Base-by-base conservation (phyloP, 1,140 invertebrate species). In the Ruditapes philippinarum region DNA sequence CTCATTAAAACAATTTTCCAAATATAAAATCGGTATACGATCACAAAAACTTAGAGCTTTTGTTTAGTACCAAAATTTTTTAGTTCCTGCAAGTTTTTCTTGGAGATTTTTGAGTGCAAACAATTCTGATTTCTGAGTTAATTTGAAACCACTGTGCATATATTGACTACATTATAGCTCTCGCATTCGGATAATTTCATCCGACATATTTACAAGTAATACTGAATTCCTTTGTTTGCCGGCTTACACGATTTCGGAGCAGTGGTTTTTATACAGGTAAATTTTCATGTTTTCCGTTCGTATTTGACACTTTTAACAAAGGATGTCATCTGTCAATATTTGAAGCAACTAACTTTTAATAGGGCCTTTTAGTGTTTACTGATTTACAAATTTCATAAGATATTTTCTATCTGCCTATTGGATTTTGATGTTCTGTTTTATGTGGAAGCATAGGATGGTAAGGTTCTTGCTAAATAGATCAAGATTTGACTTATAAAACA, bases 141-240 rank as follows among this genome's bases (percentile, higher is more conserved):
- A 78, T 78, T 78, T 49, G 45, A 51, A 78, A 28, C 45, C 74
- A 36, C 74, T 51, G 74, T 78, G 74, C 74, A 78, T 78, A 78
- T 74, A 78, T 78, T 78, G 74, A 51, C 74, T 78, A 78, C 74
- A 78, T 78, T 51, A 78, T 78, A 28, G 33, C 45, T 78, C 74
- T 54, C 74, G 45, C 28, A 78, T 78, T 78, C 33, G 31, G 74
- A 78, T 78, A 78, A 78, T 54, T 78, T 78, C 74, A 78, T 78
- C 45, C 74, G 74, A 78, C 74, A 78, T 78, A 78, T 78, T 78
- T 78, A 78, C 74, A 78, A 51, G 49, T 78, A 78, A 78, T 51
- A 78, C 14, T 36, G 74, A 28, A 51, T 78, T 78, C 45, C 74
- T 78, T 78, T 78, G 74, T 78, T 78, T 49, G 74, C 14, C 36